Conservation (phyloP, 2,113 vertebrate species). For the Myotis brandtii region DNA sequence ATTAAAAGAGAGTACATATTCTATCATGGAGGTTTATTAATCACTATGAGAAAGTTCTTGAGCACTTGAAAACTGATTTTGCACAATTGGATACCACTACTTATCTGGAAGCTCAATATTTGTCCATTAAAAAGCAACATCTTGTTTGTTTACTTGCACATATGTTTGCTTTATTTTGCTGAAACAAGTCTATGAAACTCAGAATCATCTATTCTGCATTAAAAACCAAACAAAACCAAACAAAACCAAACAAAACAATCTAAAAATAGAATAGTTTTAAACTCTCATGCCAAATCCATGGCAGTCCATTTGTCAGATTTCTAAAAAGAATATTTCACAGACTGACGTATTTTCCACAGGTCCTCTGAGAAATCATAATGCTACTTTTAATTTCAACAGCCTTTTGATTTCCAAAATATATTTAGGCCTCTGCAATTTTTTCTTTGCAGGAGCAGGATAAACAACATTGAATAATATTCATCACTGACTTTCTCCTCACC, state of each 20-base stretch:
- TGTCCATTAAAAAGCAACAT: not conserved
- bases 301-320: slow-evolving; percentile 50
- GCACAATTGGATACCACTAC: not conserved
- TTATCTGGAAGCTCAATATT: not conserved
- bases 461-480: slow-evolving; percentile 11
- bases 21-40: not conserved
- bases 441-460: not conserved
- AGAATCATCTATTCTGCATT: slow-evolving; percentile 41
- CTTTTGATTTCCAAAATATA: slow-evolving; percentile 65
- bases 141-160: not conserved
- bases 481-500: slow-evolving; percentile 5
- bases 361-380: slow-evolving; percentile 57
- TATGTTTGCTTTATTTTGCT: slow-evolving; percentile 4
- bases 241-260: not conserved
- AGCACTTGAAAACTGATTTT: slow-evolving; percentile 6
- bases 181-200: not conserved
- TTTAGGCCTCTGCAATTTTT: slow-evolving; percentile 11
- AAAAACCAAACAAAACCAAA: not conserved
- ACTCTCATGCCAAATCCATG: slow-evolving; percentile 11
- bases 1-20: not conserved
- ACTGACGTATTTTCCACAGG: slow-evolving; percentile 32
- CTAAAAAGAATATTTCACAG: slow-evolving; percentile 53
- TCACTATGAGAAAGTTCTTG: not conserved
- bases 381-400: slow-evolving; percentile 69
- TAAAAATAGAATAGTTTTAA: slow-evolving; percentile 27